Base-by-base conservation (phyloP, 2,888 invertebrate genomes). In the Andrena chrysosceles region DNA sequence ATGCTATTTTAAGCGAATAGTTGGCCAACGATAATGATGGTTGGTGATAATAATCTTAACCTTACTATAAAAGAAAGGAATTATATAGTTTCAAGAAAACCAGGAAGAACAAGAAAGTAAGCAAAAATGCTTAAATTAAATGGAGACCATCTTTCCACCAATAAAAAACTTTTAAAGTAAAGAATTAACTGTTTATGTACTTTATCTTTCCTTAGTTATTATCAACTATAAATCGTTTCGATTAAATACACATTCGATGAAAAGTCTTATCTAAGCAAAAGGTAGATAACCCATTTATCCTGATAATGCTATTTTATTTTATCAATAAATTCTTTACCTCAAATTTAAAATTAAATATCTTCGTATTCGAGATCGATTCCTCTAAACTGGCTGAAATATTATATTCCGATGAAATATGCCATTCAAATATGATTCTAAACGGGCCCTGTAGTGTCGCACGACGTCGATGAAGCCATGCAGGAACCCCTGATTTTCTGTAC, bases 381-480 rank as follows among this genome's bases (percentile, higher is more conserved):
- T 31, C 10, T 16, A 42, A 42, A 16, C 16, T 5, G 4, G 42
- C 5, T 42, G 42, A 16, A 16, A 42, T 42, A 42, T 42, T 16
- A 16, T 42, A 16, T 7, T 6, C 20, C 26, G 10, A 4, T 26
- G 23, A 13, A 56, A 56, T 3, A 4, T 4, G 10, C 20, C 26
- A 26, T 56, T 56, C 23, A 10, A 26, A 56, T 56, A 26, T 16
- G n/a, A 66, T 29, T n/a, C 0, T 16, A 66, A 31, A n/a, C 26
- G n/a, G 20, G 13, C 20, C 54, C 10, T 7, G 29, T 8, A 35
- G 16, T 31, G 8, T 6, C 10, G 10, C 31, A 42, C 29, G 35
- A 69, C 33, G 35, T n/a, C 26, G n/a, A 26, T 48, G 78, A 79
- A 77, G 64, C 79, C 69, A 10, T 35, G 56, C n/a, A 59, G 64